Conservation (phyloP, 2,113 vertebrate genomes). For the Silurus glanis region DNA sequence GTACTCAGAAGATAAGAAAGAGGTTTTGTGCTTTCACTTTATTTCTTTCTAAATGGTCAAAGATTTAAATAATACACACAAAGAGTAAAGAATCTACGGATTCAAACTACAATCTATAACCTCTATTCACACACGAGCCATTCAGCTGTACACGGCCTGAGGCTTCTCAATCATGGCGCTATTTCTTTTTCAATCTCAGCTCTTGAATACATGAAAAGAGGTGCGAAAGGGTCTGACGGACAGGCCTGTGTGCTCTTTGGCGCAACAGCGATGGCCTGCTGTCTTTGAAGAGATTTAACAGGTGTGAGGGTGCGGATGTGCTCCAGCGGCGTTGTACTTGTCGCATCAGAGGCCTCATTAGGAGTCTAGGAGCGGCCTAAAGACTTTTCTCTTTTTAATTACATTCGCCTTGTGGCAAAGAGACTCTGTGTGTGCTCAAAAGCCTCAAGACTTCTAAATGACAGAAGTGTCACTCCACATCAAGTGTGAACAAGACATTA, state of each 20-base stretch:
- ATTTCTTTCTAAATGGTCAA: slow-evolving; percentile 31
- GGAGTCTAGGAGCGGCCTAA: slow-evolving; percentile 6
- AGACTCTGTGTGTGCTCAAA: slow-evolving; percentile 14
- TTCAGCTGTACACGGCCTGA: slow-evolving; percentile 13
- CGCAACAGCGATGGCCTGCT: slow-evolving; percentile 6
- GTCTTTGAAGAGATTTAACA: slow-evolving; percentile 50
- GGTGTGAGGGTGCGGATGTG: slow-evolving; percentile 37
- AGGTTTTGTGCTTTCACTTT: slow-evolving; percentile 23
- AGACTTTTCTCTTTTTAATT: slow-evolving; percentile 46
- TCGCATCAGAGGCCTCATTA: slow-evolving; percentile 44
- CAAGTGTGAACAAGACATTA: slow-evolving; percentile 28
- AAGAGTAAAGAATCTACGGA: slow-evolving; percentile 29
- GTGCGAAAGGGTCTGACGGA: slow-evolving; percentile 42
- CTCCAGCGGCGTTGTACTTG: slow-evolving; percentile 1
- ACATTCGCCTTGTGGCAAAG: slow-evolving; percentile 12
- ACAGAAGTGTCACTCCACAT: slow-evolving; percentile 41
- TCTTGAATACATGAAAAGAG: slow-evolving; percentile 31
- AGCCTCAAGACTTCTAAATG: slow-evolving; percentile 11
- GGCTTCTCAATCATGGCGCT: slow-evolving; percentile 31
- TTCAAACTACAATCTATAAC: slow-evolving; percentile 40
- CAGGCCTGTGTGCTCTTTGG: slow-evolving; percentile 43
- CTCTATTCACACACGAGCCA: slow-evolving; percentile 31
- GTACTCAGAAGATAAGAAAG: background rate
- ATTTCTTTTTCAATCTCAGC: slow-evolving; percentile 24
- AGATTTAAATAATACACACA: slow-evolving; percentile 31